These are phyloP conservation scores for Nymphalis c-album DNA, from an alignment of 2,888 invertebrate genomes.

Conservation along the genomic window DNA sequence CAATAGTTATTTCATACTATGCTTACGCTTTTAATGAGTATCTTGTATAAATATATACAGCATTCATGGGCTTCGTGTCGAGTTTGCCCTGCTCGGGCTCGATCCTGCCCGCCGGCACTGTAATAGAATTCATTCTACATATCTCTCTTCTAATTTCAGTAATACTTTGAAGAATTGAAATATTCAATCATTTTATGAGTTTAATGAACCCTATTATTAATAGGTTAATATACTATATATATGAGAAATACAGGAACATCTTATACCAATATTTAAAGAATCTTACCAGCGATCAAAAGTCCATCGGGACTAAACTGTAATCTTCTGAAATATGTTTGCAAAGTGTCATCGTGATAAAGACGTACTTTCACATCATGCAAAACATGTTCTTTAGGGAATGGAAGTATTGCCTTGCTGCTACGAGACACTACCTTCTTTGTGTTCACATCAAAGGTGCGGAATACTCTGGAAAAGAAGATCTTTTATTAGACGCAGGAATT, in stretches of 20 bases:
- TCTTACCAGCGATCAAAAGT: slow-evolving; percentile 84
- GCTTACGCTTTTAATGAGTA: slow-evolving; percentile 83
- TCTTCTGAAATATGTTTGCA: slow-evolving; percentile 96
- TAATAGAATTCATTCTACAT: slow-evolving; percentile 8
- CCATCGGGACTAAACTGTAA: slow-evolving; percentile 96
- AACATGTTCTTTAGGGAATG: slow-evolving; percentile 80
- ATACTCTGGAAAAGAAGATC: slow-evolving; percentile 70
- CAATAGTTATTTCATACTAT: no score
- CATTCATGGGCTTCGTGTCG: slow-evolving; percentile 81
- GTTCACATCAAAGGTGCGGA: slow-evolving; percentile 85
- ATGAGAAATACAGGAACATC: no score
- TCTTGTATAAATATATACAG: slow-evolving; percentile 82
- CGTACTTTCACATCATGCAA: slow-evolving; percentile 83
- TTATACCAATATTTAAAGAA: background rate
- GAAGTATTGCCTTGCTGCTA: slow-evolving; percentile 83
- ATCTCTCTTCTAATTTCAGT: background rate
- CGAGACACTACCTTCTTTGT: slow-evolving; percentile 85
- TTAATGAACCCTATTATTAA: no score
- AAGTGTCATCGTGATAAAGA: slow-evolving; percentile 94
- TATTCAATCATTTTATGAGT: no score
- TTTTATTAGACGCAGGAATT: background rate
- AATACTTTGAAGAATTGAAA: background rate
- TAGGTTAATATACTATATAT: no score
- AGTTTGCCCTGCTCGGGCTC: slow-evolving; percentile 84
- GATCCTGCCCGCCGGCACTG: slow-evolving; percentile 92